Evolutionary conservation across 2,113 vertebrate species (phyloP), one percentile per base, ranked within the genome.

Genomic region (Elgaria multicarinata): DNA sequence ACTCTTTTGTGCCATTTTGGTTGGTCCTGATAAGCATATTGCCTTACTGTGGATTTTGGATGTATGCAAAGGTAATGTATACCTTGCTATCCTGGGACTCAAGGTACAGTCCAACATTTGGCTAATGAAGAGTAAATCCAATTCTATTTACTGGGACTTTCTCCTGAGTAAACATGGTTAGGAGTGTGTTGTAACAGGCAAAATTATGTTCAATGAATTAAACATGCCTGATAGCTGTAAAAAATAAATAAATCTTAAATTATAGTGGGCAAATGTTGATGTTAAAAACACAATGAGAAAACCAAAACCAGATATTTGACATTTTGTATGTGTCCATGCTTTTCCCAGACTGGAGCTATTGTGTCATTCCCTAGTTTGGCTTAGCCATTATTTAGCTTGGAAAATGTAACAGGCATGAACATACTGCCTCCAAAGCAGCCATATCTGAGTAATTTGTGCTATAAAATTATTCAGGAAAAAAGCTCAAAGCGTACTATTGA

Each of bases 371-470:
- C 28, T 87, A 33, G 42, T 67, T 90, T 76, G 79, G 80, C 86
- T 92, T 74, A 79, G 86, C 89, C 85, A 66, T 80, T 87, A 90
- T 91, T 90, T 89, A 90, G 46, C 64, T 79, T 90, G 89, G 91
- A 76, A 93, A 90, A 79, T 85, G 74, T 91, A 95, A 91, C 55
- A 88, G 91, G 14, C 88, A 71, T 94, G 92, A 94, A 93, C 78
- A 87, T 90, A 75, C 91, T 88, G 93, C 91, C 93, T 93, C 95
- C 92, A 55, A 93, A 84, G 93, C 89, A 85, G 91, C 87, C 86
- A 89, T 93, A 95, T 94, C 93, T 93, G 83, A 90, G 75, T 94
- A 92, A 94, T 96, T 91, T 92, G 53, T 67, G 66, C 91, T 91
- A 67, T 89, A 87, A 90, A 93, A 90, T 89, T 92, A 90, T 89